Percentiles rank a stretch among this genome's conserved stretches.
Evolutionary conservation across 2,888 invertebrate species (phyloP).

Genomic region (Drosophila rellima): DNA sequence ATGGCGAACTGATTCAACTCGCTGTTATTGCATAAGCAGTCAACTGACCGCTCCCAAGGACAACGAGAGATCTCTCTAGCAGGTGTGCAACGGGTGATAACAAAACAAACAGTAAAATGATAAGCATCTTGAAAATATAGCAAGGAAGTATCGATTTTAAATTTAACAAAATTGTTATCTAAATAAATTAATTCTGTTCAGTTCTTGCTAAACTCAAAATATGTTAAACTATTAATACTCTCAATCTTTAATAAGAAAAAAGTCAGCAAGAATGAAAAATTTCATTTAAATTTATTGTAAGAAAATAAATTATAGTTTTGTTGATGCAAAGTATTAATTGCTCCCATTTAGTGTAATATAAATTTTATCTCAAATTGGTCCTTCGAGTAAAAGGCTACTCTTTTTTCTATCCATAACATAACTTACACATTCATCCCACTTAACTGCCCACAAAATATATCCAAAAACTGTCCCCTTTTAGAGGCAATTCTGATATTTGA

Average conservation of each 20-base stretch:
- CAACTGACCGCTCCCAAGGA: slow-evolving; percentile 49
- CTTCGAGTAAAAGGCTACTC: not conserved
- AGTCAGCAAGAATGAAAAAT: not conserved
- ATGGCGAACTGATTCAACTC: slow-evolving; percentile 48
- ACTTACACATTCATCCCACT: not conserved
- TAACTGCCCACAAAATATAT: slow-evolving; percentile 1
- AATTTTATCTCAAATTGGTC: no score
- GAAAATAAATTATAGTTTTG: no score
- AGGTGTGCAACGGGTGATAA: slow-evolving; percentile 22
- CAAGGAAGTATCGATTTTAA: not conserved
- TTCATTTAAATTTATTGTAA: no score
- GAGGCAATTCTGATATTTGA: slow-evolving; percentile 54
- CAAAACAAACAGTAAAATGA: not conserved
- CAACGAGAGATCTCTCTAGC: slow-evolving; percentile 17
- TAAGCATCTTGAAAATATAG: not conserved
- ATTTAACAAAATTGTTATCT: not conserved
- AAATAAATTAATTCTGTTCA: not conserved
- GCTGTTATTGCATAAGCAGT: slow-evolving; percentile 49
- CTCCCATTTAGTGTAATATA: not conserved
- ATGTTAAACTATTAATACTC: not conserved
- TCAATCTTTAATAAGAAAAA: not conserved
- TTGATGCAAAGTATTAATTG: not conserved
- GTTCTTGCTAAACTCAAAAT: not conserved
- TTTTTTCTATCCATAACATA: not conserved
- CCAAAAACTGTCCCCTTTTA: slow-evolving; percentile 9